Base-by-base conservation (phyloP, 2,797 vertebrate genomes). In the Phyllotis vaccarum region DNA sequence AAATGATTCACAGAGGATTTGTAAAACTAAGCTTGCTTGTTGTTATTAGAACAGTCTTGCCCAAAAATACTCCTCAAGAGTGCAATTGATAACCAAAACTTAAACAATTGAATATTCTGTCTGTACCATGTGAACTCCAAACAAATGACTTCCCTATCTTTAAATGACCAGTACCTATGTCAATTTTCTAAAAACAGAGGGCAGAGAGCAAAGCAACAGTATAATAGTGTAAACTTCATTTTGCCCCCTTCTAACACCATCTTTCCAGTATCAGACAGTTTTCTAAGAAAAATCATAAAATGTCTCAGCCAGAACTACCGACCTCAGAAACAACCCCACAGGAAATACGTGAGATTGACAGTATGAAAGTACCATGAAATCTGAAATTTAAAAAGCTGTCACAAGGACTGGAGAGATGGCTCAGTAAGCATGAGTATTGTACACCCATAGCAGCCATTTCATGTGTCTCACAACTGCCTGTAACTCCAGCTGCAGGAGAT, bases 181-280 rank as follows among this genome's bases (percentile, higher is more conserved):
- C 37, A 74, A 12, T 43, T 43, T 86, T 56, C 60, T 64, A 13
- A n/a, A 70, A 60, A 8, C 5, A 58, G 21, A 72, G 13, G 78
- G 40, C 68, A 49, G 6, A 91, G 19, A 68, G 52, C 60, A 93
- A 79, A 95, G 70, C 12, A 75, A 7, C 91, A 21, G 85, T 10
- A 31, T 90, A 70, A 90, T 5, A 79, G 72, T 78, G 10, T 29
- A 94, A 94, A 83, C 46, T 43, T 94, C 62, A 49, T 46, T 96
- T 86, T 9, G 10, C 24, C 54, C 17, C 21, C 58, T 80, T 78
- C 85, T 10, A 49, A 76, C 13, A 72, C n/a, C n/a, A 31, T 24
- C 93, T 92, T 93, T 58, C 60, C 43, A 88, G 6, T 54, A 88
- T 46, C 68, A 95, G 31, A 88, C 70, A 24, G 14, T 78, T 24